Evolutionary conservation across 2,113 vertebrate genomes (phyloP).

Genomic region (Cyanoderma ruficeps): DNA sequence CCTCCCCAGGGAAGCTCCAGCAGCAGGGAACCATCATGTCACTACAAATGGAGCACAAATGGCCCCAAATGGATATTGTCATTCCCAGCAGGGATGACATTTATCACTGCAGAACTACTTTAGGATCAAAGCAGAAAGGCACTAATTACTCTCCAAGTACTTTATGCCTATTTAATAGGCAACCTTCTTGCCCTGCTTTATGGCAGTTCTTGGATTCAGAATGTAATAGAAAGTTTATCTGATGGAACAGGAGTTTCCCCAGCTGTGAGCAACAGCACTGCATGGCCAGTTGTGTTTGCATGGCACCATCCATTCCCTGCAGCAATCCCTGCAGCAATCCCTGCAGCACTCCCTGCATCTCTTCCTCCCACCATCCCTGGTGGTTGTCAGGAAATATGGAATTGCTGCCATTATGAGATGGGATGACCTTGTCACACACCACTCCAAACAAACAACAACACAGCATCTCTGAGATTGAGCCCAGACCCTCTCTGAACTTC

Average conservation of each 20-base stretch:
- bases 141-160: background rate
- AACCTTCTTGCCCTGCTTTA: background rate
- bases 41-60: rapidly evolving
- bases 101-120: background rate
- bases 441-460: background rate
- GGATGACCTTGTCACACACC: background rate
- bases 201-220: background rate
- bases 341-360: too few species aligned
- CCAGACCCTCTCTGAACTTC: background rate
- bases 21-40: background rate
- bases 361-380: background rate
- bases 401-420: background rate
- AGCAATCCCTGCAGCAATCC: background rate
- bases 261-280: background rate
- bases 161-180: background rate
- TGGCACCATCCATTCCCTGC: background rate
- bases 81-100: background rate
- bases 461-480: background rate
- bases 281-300: background rate
- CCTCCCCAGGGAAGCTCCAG: background rate
- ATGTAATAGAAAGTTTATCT: rapidly evolving
- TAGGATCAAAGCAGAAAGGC: background rate
- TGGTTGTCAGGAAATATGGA: background rate
- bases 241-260: too few species aligned
- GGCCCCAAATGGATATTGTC: background rate